Percentiles rank a stretch among this genome's conserved stretches.
These are phyloP conservation scores for Acanthosepion pharaonis DNA, from an alignment of 2,888 invertebrate species.

Conservation along the genomic window DNA sequence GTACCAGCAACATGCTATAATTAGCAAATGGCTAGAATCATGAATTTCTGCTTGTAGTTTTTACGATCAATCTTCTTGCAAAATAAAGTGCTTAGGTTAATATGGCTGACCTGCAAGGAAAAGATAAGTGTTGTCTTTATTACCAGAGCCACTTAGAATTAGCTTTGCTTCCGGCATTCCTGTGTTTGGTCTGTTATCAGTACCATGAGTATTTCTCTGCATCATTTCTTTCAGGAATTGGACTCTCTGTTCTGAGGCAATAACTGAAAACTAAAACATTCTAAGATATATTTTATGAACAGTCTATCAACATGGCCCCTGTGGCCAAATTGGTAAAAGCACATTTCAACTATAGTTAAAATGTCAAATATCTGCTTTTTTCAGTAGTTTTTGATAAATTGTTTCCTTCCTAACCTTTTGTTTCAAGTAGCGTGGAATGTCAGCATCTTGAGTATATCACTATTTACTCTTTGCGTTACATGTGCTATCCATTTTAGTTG, in stretches of 20 bases:
- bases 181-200: neutral
- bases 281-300: neutral
- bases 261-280: neutral
- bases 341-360: too few species aligned
- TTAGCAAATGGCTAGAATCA: neutral
- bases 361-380: too few species aligned
- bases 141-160: conserved; percentile 1
- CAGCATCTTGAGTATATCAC: too few species aligned
- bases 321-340: too few species aligned
- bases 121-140: neutral
- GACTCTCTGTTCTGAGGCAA: neutral
- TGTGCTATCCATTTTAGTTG: too few species aligned
- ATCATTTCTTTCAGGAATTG: neutral
- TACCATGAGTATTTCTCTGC: neutral
- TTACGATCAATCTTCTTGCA: neutral
- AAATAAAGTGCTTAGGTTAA: neutral
- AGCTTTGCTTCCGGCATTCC: neutral
- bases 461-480: too few species aligned
- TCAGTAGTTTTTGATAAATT: too few species aligned
- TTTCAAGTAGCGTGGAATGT: too few species aligned
- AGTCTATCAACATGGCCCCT: neutral
- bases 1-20: neutral
- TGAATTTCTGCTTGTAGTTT: neutral
- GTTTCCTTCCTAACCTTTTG: too few species aligned
- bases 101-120: neutral